These are phyloP conservation scores for Gambelia wislizenii DNA, from an alignment of 2,797 vertebrate species.

Conservation along the genomic window DNA sequence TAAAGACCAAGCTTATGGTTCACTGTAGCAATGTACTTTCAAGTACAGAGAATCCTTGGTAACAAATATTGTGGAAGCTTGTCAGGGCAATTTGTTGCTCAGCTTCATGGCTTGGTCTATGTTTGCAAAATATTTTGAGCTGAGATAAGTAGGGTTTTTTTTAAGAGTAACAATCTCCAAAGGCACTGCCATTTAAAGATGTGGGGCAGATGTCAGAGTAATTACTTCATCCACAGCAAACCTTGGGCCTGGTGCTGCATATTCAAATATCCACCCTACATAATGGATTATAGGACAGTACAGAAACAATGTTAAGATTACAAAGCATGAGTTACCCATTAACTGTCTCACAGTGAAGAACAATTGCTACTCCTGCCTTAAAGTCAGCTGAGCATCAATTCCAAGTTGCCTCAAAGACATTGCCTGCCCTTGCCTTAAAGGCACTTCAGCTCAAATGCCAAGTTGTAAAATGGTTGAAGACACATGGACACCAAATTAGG, in stretches of 20 bases:
- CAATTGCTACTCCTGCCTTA: background rate
- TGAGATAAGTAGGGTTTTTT: constrained; percentile 50
- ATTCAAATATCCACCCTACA: constrained; percentile 50
- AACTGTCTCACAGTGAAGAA: background rate
- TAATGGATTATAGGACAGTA: constrained; percentile 53
- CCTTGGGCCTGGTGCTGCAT: background rate
- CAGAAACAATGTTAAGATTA: constrained; percentile 50
- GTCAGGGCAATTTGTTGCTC: constrained; percentile 52
- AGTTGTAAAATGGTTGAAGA: background rate
- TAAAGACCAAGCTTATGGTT: constrained; percentile 54
- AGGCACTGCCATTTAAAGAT: constrained; percentile 13
- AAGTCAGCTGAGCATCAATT: too few species aligned
- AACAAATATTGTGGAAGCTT: constrained; percentile 66
- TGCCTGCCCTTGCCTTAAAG: too few species aligned
- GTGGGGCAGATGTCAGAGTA: constrained; percentile 54
- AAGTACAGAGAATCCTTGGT: constrained; percentile 60
- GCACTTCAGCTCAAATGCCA: background rate
- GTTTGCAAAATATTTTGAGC: constrained; percentile 49
- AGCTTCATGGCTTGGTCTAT: constrained; percentile 44
- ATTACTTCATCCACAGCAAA: background rate
- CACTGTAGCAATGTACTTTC: constrained; percentile 62
- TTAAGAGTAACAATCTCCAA: background rate
- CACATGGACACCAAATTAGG: background rate
- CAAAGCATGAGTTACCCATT: background rate
- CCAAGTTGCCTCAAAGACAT: too few species aligned